These are phyloP conservation scores for Drosophila pectinifera DNA, from an alignment of 1,140 invertebrate species.

Conservation along the genomic window DNA sequence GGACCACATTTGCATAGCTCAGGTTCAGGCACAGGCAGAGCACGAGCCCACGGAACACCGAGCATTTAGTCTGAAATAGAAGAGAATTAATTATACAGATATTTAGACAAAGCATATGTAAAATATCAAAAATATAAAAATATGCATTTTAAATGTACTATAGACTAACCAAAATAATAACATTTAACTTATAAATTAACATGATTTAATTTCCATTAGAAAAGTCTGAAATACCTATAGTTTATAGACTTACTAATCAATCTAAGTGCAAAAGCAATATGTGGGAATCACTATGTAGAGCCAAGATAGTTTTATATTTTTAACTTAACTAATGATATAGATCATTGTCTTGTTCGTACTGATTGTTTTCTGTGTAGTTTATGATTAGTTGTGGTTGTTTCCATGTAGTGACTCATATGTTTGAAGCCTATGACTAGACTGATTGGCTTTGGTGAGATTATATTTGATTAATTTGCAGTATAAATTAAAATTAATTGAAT, in stretches of 20 bases:
- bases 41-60: conserved; percentile 83
- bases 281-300: too few relatives aligned
- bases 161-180: background rate
- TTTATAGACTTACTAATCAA: accelerated
- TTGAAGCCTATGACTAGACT: background rate
- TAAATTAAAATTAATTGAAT: background rate
- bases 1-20: conserved; percentile 83
- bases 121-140: background rate
- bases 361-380: background rate
- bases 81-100: background rate
- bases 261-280: too few relatives aligned
- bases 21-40: conserved; percentile 84
- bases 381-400: background rate
- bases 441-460: background rate
- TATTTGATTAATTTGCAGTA: conserved; percentile 3
- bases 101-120: background rate
- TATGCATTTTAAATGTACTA: too few relatives aligned
- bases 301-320: background rate
- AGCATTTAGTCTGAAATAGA: conserved; percentile 80
- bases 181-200: too few relatives aligned
- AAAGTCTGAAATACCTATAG: background rate
- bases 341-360: background rate
- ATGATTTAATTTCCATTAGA: background rate
- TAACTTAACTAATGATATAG: too few relatives aligned
- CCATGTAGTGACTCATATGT: background rate